These are phyloP conservation scores for Xenopus petersii DNA, from an alignment of 2,797 vertebrate species.

Conservation along the genomic window DNA sequence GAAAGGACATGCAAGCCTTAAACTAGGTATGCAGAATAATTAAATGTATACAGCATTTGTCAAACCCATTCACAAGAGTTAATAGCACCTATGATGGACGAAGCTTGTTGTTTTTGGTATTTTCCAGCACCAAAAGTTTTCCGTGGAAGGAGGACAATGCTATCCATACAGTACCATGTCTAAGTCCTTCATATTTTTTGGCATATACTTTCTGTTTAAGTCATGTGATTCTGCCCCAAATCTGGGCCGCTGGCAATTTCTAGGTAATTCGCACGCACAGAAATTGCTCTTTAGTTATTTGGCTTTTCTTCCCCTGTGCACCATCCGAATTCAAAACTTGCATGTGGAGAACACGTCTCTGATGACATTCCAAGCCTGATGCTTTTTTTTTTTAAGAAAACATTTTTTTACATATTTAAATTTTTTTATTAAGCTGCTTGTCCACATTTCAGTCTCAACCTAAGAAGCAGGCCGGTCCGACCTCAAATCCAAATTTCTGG, in stretches of 20 bases:
- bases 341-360: constrained; percentile 85
- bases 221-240: constrained; percentile 80
- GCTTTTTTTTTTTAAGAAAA: constrained; percentile 49
- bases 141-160: constrained; percentile 65
- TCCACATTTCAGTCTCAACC: constrained; percentile 74
- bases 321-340: constrained; percentile 94
- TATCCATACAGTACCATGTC: constrained; percentile 69
- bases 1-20: constrained; percentile 90
- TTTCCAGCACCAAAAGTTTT: constrained; percentile 87
- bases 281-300: constrained; percentile 63
- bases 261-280: constrained; percentile 72
- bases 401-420: constrained; percentile 32
- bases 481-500: constrained; percentile 98
- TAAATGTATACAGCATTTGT: constrained; percentile 77
- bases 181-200: constrained; percentile 71
- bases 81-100: constrained; percentile 83
- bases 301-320: constrained; percentile 62
- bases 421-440: constrained; percentile 41
- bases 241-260: constrained; percentile 77
- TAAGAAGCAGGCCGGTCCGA: constrained; percentile 95
- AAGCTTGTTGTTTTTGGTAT: constrained; percentile 70
- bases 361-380: constrained; percentile 72
- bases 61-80: constrained; percentile 74
- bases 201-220: constrained; percentile 71
- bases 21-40: constrained; percentile 96